These are phyloP conservation scores for Thermophis baileyi DNA, from an alignment of 2,113 vertebrate genomes.

Conservation along the genomic window DNA sequence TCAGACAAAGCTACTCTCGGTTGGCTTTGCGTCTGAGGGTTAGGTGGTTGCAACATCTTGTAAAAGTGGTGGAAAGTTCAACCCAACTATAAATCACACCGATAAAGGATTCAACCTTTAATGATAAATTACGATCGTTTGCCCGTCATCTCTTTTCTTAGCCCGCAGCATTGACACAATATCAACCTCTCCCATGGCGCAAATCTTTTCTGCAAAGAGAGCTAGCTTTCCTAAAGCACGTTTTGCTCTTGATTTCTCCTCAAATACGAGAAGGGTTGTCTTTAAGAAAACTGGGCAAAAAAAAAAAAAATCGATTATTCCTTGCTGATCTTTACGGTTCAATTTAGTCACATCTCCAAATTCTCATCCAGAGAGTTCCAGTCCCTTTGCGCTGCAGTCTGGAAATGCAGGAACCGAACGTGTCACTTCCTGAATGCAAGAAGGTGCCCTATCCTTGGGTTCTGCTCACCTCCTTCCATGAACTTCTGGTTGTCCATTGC, in stretches of 20 bases:
- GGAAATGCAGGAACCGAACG: not conserved
- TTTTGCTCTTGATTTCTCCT: not conserved
- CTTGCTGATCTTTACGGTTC: not conserved
- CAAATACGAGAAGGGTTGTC: not conserved
- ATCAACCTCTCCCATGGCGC: slow-evolving; percentile 6
- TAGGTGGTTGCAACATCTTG: not conserved
- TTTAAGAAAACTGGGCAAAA: not conserved
- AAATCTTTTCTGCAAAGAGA: slow-evolving; percentile 12
- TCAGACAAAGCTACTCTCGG: not conserved
- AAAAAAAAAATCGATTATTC: not conserved
- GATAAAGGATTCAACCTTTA: slow-evolving; percentile 44
- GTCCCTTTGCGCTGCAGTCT: not conserved
- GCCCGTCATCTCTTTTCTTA: slow-evolving; percentile 21
- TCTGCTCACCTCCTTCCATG: not conserved
- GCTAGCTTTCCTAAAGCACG: not conserved
- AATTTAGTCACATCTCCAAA: not conserved
- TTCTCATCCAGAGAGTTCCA: not conserved
- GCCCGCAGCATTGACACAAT: not conserved
- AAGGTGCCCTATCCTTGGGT: not conserved
- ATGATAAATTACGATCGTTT: slow-evolving; percentile 38
- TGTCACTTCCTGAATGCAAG: not conserved
- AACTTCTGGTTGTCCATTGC: not conserved
- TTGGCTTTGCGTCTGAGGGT: not conserved
- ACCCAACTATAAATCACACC: not conserved
- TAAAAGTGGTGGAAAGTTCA: not conserved